Evolutionary conservation across 2,113 vertebrate species (phyloP), one percentile per base, ranked within the genome.

Genomic region (Polypterus senegalus): DNA sequence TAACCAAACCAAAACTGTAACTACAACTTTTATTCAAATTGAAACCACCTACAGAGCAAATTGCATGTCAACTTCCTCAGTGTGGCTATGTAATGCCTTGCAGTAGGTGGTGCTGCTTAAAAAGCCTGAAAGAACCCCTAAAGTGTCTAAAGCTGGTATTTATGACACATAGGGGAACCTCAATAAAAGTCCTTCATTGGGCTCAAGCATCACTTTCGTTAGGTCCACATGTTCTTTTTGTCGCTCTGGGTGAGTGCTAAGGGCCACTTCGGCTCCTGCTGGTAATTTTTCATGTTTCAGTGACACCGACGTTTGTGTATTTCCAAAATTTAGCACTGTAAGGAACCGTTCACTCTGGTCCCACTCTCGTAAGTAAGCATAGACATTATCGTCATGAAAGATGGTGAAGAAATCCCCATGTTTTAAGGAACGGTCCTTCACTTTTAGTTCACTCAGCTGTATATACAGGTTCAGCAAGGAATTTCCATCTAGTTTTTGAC

Each of bases 341-440:
- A 95, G 58, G 67, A 76, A 94, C 43, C 91, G 80, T 1, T 84
- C 76, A 1, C 88, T 95, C 76, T 95, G 92, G 74, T 95, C 92
- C 92, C 92, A 95, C n/a, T 74, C 6, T 1, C 91, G 86, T n/a
- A 89, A 49, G 54, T 88, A 92, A 11, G 85, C 70, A 7, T 89
- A 73, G 1, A 81, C 49, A 44, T 1, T 0, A 0, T 70, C 60
- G 1, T 52, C 70, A 0, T 53, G 9, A 11, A 68, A 2, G 1
- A 85, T 66, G 0, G 46, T 0, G 2, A 74, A 61, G 61, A 86
- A 89, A 47, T 93, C 82, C 0, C 92, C 91, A 0, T 91, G 84
- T 3, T 87, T 77, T 47, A 95, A 77, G 3, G 92, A 88, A 7
- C 89, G 86, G 67, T 94, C 90, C 63, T 90, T 91, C 1, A 69